phyloP scores from a whole-genome alignment of 2,113 vertebrate genomes.

The Meriones unguiculatus region DNA sequence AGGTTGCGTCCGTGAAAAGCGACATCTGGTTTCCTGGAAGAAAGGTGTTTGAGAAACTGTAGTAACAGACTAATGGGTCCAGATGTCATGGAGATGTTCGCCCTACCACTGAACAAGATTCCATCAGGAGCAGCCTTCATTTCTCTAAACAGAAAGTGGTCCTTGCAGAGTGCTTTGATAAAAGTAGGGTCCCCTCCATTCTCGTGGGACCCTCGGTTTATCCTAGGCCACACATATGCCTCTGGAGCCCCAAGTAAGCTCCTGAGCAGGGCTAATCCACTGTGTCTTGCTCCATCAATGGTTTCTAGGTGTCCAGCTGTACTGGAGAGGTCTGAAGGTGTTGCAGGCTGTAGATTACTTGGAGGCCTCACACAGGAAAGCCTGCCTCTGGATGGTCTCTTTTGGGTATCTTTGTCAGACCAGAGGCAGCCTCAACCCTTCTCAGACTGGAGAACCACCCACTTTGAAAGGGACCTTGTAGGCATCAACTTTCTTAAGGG shows the following conservation, averaged over 20 bases:
- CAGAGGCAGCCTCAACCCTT: not conserved
- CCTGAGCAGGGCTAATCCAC: no score
- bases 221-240: not conserved
- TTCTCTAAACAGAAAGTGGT: not conserved
- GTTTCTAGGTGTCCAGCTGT: not conserved
- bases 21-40: not conserved
- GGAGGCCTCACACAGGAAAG: not conserved
- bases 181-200: not conserved
- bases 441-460: not conserved
- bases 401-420: not conserved
- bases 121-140: not conserved
- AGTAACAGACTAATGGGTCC: not conserved
- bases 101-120: not conserved
- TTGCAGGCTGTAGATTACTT: not conserved
- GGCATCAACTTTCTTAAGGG: not conserved
- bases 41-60: not conserved
- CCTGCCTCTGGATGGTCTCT: not conserved
- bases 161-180: not conserved
- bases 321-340: not conserved
- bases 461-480: not conserved
- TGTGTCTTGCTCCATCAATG: not conserved
- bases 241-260: not conserved
- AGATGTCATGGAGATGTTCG: rapidly evolving
- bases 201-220: not conserved
- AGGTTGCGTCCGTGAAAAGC: not conserved